Base-by-base conservation (phyloP, 1,140 invertebrate species). In the Zaprionus davidi region DNA sequence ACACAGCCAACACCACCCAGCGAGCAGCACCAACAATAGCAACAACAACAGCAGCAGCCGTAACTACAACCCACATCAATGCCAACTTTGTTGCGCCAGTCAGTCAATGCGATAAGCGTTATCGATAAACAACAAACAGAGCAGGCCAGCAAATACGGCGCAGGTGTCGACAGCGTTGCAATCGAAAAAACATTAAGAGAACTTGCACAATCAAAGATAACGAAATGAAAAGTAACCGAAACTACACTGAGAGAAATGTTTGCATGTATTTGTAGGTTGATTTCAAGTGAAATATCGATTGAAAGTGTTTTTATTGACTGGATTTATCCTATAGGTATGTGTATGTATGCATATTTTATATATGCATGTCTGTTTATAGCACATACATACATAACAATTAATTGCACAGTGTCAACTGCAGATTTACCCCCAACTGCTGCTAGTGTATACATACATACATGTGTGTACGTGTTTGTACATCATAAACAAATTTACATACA, bases 61-160 rank as follows among this genome's bases (percentile, higher is more conserved):
- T 64, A 62, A 64, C 34, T 46, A 65, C 60, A 71, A 71, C 53
- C 63, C 51, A 46, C 60, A 59, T 76, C 69, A 72, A 62, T 72
- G 70, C 57, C 57, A 76, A 73, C 62, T 49, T 66, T 72, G 69
- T 71, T 70, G 67, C 34, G 57, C 22, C 53, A 51, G 46, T 20
- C 20, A 57, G 17, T 15, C 41, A 46, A 3, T 17, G n/a, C 28
- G 55, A 64, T 71, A 71, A 31, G 56, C 36, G 13, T 11, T 51
- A 65, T 55, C 46, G 46, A 38, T 72, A 66, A 15, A 58, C 41
- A 63, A 68, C 20, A 51, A 13, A 26, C 28, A 57, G 6, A 46
- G 38, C 17, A 12, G 11, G 9, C 20, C 46, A n/a, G 11, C 20
- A 51, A 12, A 34, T 11, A 34, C 31, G 31, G 46, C 46, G 46